Evolutionary conservation across 2,113 vertebrate species (phyloP).

Genomic region (Hymenochirus boettgeri): DNA sequence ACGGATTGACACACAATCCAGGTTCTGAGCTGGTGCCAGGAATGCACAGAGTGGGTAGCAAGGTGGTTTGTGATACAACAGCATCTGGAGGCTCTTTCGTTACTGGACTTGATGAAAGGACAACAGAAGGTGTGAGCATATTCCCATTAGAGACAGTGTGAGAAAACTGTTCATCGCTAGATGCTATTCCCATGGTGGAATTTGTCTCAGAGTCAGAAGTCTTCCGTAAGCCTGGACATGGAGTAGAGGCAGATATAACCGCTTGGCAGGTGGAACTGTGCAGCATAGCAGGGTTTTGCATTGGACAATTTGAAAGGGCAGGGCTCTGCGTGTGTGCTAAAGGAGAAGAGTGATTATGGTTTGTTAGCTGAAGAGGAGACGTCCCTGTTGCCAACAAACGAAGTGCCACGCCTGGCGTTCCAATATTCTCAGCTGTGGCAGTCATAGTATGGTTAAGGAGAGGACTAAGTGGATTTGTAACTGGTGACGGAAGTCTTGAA

Average conservation of each 20-base stretch:
- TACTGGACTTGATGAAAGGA: neutral
- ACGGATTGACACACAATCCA: neutral
- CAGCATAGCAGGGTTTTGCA: neutral
- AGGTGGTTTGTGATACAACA: neutral
- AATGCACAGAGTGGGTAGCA: neutral
- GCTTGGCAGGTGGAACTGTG: neutral
- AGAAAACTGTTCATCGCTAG: neutral
- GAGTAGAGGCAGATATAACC: neutral
- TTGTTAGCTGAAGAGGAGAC: slow-evolving; percentile 23
- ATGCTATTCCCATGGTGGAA: neutral
- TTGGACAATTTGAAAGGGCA: neutral
- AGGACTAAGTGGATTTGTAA: neutral
- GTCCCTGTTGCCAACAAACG: slow-evolving; percentile 10
- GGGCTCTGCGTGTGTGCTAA: slow-evolving; percentile 5
- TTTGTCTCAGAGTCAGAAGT: neutral
- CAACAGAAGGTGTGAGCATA: neutral
- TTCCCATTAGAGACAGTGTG: neutral
- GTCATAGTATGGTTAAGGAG: neutral
- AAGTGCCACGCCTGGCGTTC: neutral
- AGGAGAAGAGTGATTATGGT: slow-evolving; percentile 15
- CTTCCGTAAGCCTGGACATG: neutral
- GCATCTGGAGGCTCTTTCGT: neutral
- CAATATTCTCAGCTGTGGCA: neutral
- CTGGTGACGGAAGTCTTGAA: neutral
- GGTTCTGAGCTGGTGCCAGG: neutral